Conservation (phyloP, 2,113 vertebrate genomes). For the Scytalopus superciliaris region DNA sequence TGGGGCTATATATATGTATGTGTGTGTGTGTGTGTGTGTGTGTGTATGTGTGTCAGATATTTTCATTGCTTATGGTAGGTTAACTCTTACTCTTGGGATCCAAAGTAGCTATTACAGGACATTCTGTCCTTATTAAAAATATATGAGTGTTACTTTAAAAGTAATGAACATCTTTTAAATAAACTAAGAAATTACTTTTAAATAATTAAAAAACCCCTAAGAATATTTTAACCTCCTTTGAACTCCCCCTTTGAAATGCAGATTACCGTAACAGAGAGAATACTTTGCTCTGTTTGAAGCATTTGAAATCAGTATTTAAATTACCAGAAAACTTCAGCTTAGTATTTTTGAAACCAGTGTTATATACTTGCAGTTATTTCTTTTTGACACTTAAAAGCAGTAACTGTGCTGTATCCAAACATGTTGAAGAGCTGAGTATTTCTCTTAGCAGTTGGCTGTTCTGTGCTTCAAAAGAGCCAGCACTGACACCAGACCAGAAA, state of each 20-base stretch:
- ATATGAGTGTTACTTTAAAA: background rate
- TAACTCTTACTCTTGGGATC: background rate
- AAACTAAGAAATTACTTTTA: background rate
- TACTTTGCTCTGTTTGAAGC: background rate
- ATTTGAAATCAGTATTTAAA: background rate
- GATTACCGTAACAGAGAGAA: background rate
- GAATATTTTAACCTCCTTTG: background rate
- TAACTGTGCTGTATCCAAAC: background rate
- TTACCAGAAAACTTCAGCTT: background rate
- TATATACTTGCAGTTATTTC: background rate
- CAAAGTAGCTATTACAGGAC: background rate
- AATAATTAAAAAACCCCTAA: background rate
- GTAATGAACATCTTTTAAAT: background rate
- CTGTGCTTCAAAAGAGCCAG: slow-evolving; percentile 9
- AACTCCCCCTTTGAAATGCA: background rate
- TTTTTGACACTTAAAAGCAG: slow-evolving; percentile 11
- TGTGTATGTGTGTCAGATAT: background rate
- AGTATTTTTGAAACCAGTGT: background rate
- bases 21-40: fast-evolving
- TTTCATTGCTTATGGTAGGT: background rate
- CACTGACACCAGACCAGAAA: background rate
- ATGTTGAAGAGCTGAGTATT: background rate
- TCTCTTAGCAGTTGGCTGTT: background rate
- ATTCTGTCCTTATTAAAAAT: background rate
- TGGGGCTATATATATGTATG: background rate